phyloP scores from a whole-genome alignment of 2,888 invertebrate genomes.

The Noctua janthina region DNA sequence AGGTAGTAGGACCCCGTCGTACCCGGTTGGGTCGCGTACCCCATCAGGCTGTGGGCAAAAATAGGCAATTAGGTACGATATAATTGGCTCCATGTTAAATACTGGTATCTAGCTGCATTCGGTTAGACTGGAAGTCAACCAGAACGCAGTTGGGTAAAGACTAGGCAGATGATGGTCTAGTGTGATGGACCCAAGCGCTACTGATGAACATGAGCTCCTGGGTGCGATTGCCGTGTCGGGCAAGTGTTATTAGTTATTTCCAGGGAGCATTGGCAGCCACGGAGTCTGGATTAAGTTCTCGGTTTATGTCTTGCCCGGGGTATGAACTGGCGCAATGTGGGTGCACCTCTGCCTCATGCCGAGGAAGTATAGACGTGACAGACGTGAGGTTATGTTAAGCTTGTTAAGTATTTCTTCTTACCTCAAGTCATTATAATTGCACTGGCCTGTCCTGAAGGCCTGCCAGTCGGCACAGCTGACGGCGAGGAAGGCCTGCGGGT shows the following conservation, averaged over 20 bases:
- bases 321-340: too few species aligned
- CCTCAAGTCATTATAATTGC: conserved; percentile 72
- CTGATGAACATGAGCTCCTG: not conserved
- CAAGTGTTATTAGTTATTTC: not conserved
- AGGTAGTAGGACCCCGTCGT: conserved; percentile 64
- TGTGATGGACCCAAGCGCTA: not conserved
- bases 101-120: not conserved
- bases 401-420: conserved; percentile 43
- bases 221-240: not conserved
- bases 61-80: not conserved
- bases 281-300: not conserved
- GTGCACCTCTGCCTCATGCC: too few species aligned
- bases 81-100: not conserved
- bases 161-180: not conserved
- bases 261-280: not conserved
- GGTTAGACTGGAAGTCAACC: not conserved
- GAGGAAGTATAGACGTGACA: too few species aligned
- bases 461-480: conserved; percentile 77
- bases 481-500: conserved; percentile 76
- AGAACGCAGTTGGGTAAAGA: not conserved
- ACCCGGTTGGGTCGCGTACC: conserved; percentile 50
- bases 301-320: not conserved
- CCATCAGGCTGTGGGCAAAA: conserved; percentile 63
- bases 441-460: conserved; percentile 74
- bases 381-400: not conserved